phyloP scores from a whole-genome alignment of 2,888 invertebrate species.

The Cephus runcator region DNA sequence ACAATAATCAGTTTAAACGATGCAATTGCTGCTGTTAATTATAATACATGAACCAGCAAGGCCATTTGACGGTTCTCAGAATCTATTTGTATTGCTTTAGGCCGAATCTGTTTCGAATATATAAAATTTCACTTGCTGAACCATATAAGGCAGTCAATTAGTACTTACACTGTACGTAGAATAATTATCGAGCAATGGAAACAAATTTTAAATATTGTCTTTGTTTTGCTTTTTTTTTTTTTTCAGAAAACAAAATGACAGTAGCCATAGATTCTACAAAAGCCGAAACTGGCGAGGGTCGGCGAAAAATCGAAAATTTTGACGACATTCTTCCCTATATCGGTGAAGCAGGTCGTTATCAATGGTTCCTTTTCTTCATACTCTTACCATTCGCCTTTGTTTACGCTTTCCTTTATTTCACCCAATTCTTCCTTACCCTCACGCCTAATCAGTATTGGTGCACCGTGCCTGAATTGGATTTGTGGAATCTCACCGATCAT shows the following conservation, averaged over 20 bases:
- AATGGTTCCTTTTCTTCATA: slow-evolving; percentile 58
- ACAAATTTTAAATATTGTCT: background rate
- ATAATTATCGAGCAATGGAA: background rate
- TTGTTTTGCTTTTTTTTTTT: background rate
- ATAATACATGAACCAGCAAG: background rate
- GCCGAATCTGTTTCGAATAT: background rate
- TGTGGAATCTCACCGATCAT: slow-evolving; percentile 51
- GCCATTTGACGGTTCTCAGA: background rate
- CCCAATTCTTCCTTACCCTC: slow-evolving; percentile 61
- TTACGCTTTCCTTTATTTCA: slow-evolving; percentile 62
- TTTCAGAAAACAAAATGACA: slow-evolving; percentile 49
- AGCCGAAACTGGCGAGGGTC: slow-evolving; percentile 45
- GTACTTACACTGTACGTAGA: background rate
- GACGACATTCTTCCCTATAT: slow-evolving; percentile 61
- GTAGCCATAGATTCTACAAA: slow-evolving; percentile 48
- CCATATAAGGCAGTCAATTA: background rate
- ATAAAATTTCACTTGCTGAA: background rate
- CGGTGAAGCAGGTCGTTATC: slow-evolving; percentile 61
- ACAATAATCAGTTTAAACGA: background rate
- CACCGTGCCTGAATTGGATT: slow-evolving; percentile 51
- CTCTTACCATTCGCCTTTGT: slow-evolving; percentile 61
- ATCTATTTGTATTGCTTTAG: background rate
- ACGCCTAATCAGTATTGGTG: slow-evolving; percentile 61
- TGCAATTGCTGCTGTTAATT: background rate
- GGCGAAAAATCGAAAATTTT: slow-evolving; percentile 54